Conservation (phyloP, 2,797 vertebrate species). For the Liparis tanakae region DNA sequence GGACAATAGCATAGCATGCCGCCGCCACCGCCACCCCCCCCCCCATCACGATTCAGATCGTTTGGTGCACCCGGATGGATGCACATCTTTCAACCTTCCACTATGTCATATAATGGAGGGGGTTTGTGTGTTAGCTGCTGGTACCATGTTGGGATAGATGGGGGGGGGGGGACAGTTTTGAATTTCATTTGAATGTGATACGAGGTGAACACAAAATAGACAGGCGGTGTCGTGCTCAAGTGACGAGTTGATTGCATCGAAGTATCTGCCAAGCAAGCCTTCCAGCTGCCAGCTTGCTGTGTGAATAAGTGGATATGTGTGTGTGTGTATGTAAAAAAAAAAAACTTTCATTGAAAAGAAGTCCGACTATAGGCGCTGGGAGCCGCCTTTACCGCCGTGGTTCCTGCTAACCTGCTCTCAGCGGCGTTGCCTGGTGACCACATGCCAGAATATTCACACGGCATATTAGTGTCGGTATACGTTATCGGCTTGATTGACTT, state of each 20-base stretch:
- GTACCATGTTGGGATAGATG: conserved; percentile 22
- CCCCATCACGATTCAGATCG: background rate
- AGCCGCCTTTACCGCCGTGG: conserved; percentile 9
- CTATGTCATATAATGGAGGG: conserved; percentile 30
- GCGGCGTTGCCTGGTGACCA: background rate
- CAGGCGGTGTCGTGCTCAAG: conserved; percentile 55
- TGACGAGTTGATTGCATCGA: conserved; percentile 66
- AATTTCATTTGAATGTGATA: conserved; percentile 61
- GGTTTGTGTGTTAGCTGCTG: conserved; percentile 23
- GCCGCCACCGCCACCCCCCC: background rate
- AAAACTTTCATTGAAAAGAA: conserved; percentile 2
- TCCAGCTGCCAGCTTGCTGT: conserved; percentile 55
- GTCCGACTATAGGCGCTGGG: conserved; percentile 14
- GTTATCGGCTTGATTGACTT: conserved; percentile 18
- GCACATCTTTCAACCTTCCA: conserved; percentile 28
- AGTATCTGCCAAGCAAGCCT: conserved; percentile 58
- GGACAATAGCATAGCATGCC: conserved; percentile 17
- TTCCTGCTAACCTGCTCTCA: background rate
- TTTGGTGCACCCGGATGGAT: conserved; percentile 38
- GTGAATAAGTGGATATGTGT: conserved; percentile 33
- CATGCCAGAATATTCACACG: conserved; percentile 1
- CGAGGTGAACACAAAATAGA: conserved; percentile 58
- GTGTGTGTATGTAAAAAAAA: background rate
- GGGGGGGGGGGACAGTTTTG: conserved; percentile 49
- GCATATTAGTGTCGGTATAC: conserved; percentile 7